Evolutionary conservation across 1,140 invertebrate genomes (phyloP), one percentile per base, ranked within the genome.

Genomic region (Anastrepha obliqua): DNA sequence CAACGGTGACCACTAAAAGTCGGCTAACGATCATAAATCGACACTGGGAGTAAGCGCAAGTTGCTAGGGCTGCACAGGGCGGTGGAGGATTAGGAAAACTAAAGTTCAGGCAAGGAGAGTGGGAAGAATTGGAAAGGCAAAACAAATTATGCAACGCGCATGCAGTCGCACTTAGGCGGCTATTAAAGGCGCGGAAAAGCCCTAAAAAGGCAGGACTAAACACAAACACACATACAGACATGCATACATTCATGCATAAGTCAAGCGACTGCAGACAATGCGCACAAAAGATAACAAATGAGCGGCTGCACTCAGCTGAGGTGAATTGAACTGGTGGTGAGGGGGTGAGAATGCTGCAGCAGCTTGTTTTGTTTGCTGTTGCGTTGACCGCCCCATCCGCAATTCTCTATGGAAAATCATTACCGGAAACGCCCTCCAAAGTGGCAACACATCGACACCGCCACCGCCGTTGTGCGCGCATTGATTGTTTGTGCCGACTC

Each of bases 11-110:
- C 55, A 81, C 47, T 81, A 81, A 81, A 81, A 81, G 74, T 81
- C 47, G 47, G 74, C 74, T 81, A 81, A 81, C 74, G 74, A 81
- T 81, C 74, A 81, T 81, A 81, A 81, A 81, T 81, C 74, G 74
- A 58, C n/a, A 58, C 9, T n/a, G 8, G 8, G 17, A 81, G 8
- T 3, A n/a, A 11, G 67, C 47, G n/a, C 47, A 81, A 15, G 47
- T 17, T 1, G 47, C 17, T 8, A 55, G 51, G 51, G 51, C 6
- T 11, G 6, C 6, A 55, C 51, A 11, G 51, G 51, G n/a, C 4
- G 60, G 13, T 62, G n/a, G 60, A 9, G n/a, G 13, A 13, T 62
- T 9, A 0, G 60, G 0, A 29, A 29, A 29, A 29, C 29, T 29
- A 29, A 29, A 29, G 29, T 29, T 29, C 29, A 29, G 17, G 17